Percentiles rank a stretch among this genome's conserved stretches.
phyloP scores from a whole-genome alignment of 2,797 vertebrate genomes.

The Hydrocynus forskahlii region DNA sequence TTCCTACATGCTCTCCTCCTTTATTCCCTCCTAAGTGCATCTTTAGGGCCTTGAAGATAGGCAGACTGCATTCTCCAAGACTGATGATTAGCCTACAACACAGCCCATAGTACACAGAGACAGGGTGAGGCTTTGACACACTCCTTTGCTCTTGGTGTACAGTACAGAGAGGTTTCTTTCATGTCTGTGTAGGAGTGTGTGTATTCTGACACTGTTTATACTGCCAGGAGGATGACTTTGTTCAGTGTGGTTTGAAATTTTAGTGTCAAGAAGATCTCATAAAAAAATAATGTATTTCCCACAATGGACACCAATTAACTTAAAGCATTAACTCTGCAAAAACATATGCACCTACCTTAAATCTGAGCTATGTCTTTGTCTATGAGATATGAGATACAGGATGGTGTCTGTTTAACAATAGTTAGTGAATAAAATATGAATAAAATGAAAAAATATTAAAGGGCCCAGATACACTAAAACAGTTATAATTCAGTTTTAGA shows the following conservation, averaged over 20 bases:
- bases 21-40: slow-evolving; percentile 18
- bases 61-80: slow-evolving; percentile 29
- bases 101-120: slow-evolving; percentile 11
- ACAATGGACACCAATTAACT: too few relatives aligned
- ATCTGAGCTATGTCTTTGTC: too few relatives aligned
- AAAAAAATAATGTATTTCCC: too few relatives aligned
- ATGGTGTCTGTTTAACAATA: too few relatives aligned
- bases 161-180: slow-evolving; percentile 7
- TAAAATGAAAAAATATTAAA: too few relatives aligned
- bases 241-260: background rate
- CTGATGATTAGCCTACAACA: slow-evolving; percentile 45
- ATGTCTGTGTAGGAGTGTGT: background rate
- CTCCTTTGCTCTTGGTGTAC: slow-evolving; percentile 12
- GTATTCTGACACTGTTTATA: background rate
- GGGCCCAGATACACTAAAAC: too few relatives aligned
- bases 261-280: too few relatives aligned
- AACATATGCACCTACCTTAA: too few relatives aligned
- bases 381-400: too few relatives aligned
- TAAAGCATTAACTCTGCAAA: too few relatives aligned
- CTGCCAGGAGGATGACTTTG: background rate
- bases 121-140: slow-evolving; percentile 35
- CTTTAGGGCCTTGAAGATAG: slow-evolving; percentile 32
- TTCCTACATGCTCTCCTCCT: slow-evolving; percentile 4
- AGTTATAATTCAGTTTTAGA: too few relatives aligned
- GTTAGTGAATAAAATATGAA: too few relatives aligned